These are phyloP conservation scores for Menura novaehollandiae DNA, from an alignment of 2,113 vertebrate species.

Conservation along the genomic window DNA sequence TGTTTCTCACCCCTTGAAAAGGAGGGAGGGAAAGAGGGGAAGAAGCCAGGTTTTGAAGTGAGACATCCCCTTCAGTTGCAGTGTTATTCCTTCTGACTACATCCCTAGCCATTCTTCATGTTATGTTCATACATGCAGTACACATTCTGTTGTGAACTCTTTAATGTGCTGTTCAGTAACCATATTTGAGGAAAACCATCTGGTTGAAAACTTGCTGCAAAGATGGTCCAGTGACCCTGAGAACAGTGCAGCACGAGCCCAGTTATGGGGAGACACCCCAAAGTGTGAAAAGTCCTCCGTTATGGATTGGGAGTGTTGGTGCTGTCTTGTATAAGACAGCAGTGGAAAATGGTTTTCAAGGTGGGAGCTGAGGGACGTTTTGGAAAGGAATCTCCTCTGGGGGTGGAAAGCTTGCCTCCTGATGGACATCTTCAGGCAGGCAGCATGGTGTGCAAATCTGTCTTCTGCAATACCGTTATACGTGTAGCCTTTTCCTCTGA, in stretches of 20 bases:
- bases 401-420: not conserved
- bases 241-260: not conserved
- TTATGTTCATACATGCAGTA: not conserved
- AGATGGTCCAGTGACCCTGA: not conserved
- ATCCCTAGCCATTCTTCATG: not conserved
- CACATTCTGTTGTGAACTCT: not conserved
- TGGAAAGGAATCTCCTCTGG: not conserved
- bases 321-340: not conserved
- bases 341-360: not conserved
- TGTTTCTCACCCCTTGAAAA: not conserved
- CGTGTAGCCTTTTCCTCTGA: not conserved
- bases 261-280: fast-evolving
- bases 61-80: not conserved
- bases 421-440: not conserved
- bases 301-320: not conserved
- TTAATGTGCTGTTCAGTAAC: not conserved
- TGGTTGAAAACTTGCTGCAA: not conserved
- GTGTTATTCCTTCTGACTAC: not conserved
- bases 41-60: not conserved
- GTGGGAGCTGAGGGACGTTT: not conserved
- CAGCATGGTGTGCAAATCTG: not conserved
- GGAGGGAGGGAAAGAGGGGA: not conserved
- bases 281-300: not conserved
- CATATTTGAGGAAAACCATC: not conserved
- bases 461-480: not conserved